Conservation (phyloP, 1,140 invertebrate species). For the Dinoponera quadriceps region DNA sequence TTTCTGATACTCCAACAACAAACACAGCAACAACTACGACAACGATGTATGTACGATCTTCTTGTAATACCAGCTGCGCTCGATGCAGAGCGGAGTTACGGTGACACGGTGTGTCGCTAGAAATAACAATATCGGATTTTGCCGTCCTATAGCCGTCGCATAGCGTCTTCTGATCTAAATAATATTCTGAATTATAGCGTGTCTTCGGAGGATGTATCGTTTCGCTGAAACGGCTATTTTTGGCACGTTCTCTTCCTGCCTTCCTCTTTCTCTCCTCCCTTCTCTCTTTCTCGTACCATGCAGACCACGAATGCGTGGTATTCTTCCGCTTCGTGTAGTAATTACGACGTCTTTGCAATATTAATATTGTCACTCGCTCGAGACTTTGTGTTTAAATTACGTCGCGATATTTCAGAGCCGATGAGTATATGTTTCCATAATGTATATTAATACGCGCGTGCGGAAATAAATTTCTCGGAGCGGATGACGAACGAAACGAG, state of each 20-base stretch:
- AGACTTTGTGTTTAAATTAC: conserved; percentile 13
- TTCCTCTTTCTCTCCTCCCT: not conserved
- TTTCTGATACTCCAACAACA: conserved; percentile 51
- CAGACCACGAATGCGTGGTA: not conserved
- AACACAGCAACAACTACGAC: conserved; percentile 43
- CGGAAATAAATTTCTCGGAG: conserved; percentile 30
- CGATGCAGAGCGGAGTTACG: conserved; percentile 24
- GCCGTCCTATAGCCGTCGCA: conserved; percentile 30
- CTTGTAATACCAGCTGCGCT: conserved; percentile 63
- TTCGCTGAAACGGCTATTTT: not conserved
- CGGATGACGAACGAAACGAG: not conserved
- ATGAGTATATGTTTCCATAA: conserved; percentile 25
- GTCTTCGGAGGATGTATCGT: not conserved
- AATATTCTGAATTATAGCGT: conserved; percentile 36
- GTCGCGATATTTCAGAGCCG: conserved; percentile 21
- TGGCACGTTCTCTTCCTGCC: not conserved
- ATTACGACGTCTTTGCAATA: conserved; percentile 3
- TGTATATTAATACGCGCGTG: conserved; percentile 25
- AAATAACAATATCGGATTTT: conserved; percentile 79
- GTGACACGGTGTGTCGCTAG: conserved; percentile 66
- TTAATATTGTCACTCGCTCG: conserved; percentile 4
- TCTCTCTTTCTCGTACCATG: not conserved
- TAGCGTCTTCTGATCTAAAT: conserved; percentile 49
- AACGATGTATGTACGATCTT: conserved; percentile 31
- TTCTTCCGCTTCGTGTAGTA: conserved; percentile 2